phyloP scores from a whole-genome alignment of 2,888 invertebrate species.

The Drosophila prostipennis region DNA sequence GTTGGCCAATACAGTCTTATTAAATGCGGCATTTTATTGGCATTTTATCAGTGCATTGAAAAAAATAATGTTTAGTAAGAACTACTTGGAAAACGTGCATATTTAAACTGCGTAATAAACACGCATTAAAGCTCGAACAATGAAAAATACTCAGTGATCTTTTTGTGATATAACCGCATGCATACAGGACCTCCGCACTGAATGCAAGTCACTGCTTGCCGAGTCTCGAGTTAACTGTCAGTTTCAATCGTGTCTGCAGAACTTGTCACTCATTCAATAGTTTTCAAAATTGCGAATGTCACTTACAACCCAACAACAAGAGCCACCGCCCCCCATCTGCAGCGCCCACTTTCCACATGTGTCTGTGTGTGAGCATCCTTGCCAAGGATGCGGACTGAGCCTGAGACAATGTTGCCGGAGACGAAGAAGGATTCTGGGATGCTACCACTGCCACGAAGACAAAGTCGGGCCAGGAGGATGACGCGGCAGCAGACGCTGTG shows the following conservation, averaged over 20 bases:
- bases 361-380: slow-evolving; percentile 61
- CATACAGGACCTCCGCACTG: neutral
- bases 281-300: slow-evolving; percentile 82
- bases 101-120: neutral
- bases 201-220: slow-evolving; percentile 35
- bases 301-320: slow-evolving; percentile 74
- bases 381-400: slow-evolving; percentile 52
- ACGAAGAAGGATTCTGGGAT: slow-evolving; percentile 31
- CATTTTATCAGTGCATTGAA: neutral
- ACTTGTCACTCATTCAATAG: slow-evolving; percentile 83
- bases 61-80: neutral
- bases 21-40: slow-evolving; percentile 65
- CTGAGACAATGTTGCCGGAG: slow-evolving; percentile 75
- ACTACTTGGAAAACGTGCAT: too few relatives aligned
- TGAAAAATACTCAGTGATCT: slow-evolving; percentile 45
- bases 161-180: slow-evolving; percentile 13
- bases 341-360: slow-evolving; percentile 12
- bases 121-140: neutral
- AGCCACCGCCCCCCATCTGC: slow-evolving; percentile 41
- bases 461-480: slow-evolving; percentile 69
- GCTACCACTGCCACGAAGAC: slow-evolving; percentile 46
- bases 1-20: neutral
- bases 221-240: slow-evolving; percentile 70
- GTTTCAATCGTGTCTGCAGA: slow-evolving; percentile 83
- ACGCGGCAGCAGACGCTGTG: slow-evolving; percentile 76